These are phyloP conservation scores for Ciconia stormi DNA, from an alignment of 2,113 vertebrate genomes.

Conservation along the genomic window DNA sequence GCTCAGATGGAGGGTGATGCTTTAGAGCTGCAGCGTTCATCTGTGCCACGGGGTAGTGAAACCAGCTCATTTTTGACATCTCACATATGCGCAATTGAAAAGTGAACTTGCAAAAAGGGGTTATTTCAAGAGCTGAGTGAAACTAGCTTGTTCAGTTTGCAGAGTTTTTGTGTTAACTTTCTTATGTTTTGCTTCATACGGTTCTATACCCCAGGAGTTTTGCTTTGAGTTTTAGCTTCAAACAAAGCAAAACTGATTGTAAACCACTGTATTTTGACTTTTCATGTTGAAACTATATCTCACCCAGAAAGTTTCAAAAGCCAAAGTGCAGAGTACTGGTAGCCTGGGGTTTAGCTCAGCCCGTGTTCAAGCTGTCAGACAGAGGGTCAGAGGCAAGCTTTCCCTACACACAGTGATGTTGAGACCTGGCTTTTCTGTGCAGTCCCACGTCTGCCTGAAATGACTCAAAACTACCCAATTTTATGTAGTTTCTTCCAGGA, in stretches of 20 bases:
- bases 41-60: conserved; percentile 7
- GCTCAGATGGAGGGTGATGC: neutral
- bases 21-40: neutral
- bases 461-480: neutral
- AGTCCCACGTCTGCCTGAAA: neutral
- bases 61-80: neutral
- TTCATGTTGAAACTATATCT: neutral
- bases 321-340: neutral
- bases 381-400: neutral
- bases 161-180: conserved; percentile 1
- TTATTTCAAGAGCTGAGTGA: conserved; percentile 8
- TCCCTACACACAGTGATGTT: neutral
- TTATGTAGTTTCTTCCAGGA: neutral
- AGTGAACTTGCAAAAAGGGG: conserved; percentile 13
- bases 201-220: neutral
- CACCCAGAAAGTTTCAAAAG: neutral
- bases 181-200: neutral
- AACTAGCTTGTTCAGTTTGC: conserved; percentile 14
- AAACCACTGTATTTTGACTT: neutral
- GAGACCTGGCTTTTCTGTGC: neutral
- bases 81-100: neutral
- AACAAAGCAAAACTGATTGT: conserved; percentile 11
- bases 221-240: conserved; percentile 53
- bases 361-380: neutral
- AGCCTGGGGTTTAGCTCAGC: neutral